Evolutionary conservation across 2,888 invertebrate genomes (phyloP).

Genomic region (Lottia scabra): DNA sequence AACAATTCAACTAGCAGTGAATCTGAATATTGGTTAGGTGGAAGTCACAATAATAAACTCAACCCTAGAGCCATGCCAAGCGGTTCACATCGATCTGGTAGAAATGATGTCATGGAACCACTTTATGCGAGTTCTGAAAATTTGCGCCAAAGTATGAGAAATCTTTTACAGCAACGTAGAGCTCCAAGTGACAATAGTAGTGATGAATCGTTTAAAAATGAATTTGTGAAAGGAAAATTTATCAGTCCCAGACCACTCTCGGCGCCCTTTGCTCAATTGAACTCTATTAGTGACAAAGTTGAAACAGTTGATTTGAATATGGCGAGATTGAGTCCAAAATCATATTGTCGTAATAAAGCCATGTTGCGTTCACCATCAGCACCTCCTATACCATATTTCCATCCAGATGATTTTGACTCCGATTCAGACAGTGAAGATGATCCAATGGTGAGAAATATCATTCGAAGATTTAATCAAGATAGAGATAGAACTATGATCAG

Average conservation of each 20-base stretch:
- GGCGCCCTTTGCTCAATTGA: slow-evolving; percentile 37
- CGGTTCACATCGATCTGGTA: slow-evolving; percentile 56
- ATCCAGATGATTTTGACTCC: slow-evolving; percentile 48
- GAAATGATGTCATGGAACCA: slow-evolving; percentile 52
- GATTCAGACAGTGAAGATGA: slow-evolving; percentile 40
- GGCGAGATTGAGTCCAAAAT: slow-evolving; percentile 58
- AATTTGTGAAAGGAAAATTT: neutral
- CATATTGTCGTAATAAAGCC: slow-evolving; percentile 36
- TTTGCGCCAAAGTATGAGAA: slow-evolving; percentile 65
- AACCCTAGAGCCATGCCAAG: slow-evolving; percentile 80
- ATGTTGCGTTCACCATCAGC: slow-evolving; percentile 56
- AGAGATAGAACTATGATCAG: slow-evolving; percentile 30
- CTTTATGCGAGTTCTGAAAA: slow-evolving; percentile 59
- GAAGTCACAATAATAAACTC: slow-evolving; percentile 68
- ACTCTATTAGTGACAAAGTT: slow-evolving; percentile 20
- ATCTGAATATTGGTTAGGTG: slow-evolving; percentile 34
- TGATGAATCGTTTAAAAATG: neutral
- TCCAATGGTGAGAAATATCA: slow-evolving; percentile 32
- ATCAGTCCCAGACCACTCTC: slow-evolving; percentile 43
- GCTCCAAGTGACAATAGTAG: neutral
- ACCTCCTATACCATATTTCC: slow-evolving; percentile 50
- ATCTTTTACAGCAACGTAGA: slow-evolving; percentile 42
- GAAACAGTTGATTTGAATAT: slow-evolving; percentile 44
- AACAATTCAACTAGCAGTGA: slow-evolving; percentile 49
- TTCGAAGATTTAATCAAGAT: slow-evolving; percentile 38